Percentiles rank a stretch among this genome's conserved stretches.
These are phyloP conservation scores for Falco cherrug DNA, from an alignment of 2,797 vertebrate genomes.

Conservation along the genomic window DNA sequence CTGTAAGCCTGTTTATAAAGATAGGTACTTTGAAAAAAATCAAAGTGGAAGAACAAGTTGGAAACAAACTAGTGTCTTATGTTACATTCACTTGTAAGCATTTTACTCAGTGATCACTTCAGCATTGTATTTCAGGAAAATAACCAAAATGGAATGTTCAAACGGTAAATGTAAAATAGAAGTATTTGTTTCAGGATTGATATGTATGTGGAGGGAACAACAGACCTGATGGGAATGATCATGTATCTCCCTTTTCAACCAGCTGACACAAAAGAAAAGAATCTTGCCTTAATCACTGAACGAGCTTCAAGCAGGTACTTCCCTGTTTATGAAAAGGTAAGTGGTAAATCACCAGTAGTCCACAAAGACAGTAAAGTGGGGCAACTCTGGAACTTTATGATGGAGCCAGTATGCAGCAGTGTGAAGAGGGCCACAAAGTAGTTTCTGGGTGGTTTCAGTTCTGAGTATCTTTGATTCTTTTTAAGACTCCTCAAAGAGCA, in stretches of 20 bases:
- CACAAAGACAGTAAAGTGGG: neutral
- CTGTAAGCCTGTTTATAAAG: neutral
- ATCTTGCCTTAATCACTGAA: slow-evolving; percentile 75
- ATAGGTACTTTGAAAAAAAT: neutral
- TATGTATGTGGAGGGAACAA: slow-evolving; percentile 86
- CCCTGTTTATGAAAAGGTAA: slow-evolving; percentile 89
- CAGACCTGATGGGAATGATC: slow-evolving; percentile 84
- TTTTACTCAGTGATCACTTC: neutral
- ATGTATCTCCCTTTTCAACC: slow-evolving; percentile 72
- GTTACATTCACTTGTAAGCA: neutral
- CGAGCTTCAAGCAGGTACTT: slow-evolving; percentile 83
- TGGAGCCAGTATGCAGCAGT: neutral
- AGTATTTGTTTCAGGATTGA: slow-evolving; percentile 82
- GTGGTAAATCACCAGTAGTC: neutral
- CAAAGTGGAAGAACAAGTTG: neutral
- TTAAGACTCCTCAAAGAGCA: neutral
- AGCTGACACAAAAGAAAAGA: slow-evolving; percentile 60
- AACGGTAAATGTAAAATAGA: neutral
- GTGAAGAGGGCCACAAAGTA: neutral
- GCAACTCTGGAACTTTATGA: neutral
- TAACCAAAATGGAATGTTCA: neutral
- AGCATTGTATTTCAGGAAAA: neutral
- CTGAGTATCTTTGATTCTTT: neutral
- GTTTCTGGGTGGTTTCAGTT: neutral
- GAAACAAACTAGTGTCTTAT: neutral